Percentiles rank a stretch among this genome's conserved stretches.
These are phyloP conservation scores for Drosophila punjabiensis DNA, from an alignment of 1,140 invertebrate genomes.

Conservation along the genomic window DNA sequence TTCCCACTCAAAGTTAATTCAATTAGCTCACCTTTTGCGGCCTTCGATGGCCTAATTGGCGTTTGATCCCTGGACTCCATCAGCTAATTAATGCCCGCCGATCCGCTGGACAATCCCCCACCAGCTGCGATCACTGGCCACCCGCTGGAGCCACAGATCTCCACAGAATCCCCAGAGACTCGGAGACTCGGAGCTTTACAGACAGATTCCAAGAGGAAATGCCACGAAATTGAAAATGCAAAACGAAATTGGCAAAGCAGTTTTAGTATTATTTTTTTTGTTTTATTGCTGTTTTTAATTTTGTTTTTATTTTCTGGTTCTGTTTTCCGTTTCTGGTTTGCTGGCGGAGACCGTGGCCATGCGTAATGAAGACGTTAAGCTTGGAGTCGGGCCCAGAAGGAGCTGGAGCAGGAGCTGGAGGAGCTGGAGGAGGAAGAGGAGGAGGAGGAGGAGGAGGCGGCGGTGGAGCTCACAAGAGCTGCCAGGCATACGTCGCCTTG, in stretches of 20 bases:
- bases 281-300: constrained; percentile 1
- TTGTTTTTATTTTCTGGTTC: neutral
- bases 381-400: constrained; percentile 9
- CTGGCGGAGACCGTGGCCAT: constrained; percentile 61
- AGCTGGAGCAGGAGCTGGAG: constrained; percentile 21
- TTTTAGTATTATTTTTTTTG: neutral
- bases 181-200: neutral
- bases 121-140: constrained; percentile 27
- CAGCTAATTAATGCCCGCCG: constrained; percentile 65
- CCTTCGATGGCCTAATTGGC: constrained; percentile 42
- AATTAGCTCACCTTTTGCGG: constrained; percentile 14
- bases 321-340: constrained; percentile 1
- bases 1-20: constrained; percentile 10
- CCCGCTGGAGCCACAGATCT: constrained; percentile 13
- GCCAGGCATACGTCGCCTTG: constrained; percentile 60
- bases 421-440: neutral
- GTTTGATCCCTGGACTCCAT: constrained; percentile 61
- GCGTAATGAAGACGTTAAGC: constrained; percentile 83
- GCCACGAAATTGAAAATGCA: constrained; percentile 82
- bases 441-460: constrained; percentile 13
- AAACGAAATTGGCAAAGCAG: constrained; percentile 75
- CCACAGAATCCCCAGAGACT: neutral
- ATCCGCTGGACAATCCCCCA: constrained; percentile 27
- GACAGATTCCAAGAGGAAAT: constrained; percentile 62
- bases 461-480: constrained; percentile 33